Conservation (phyloP, 1,140 invertebrate genomes). For the Venustaconcha ellipsiformis region DNA sequence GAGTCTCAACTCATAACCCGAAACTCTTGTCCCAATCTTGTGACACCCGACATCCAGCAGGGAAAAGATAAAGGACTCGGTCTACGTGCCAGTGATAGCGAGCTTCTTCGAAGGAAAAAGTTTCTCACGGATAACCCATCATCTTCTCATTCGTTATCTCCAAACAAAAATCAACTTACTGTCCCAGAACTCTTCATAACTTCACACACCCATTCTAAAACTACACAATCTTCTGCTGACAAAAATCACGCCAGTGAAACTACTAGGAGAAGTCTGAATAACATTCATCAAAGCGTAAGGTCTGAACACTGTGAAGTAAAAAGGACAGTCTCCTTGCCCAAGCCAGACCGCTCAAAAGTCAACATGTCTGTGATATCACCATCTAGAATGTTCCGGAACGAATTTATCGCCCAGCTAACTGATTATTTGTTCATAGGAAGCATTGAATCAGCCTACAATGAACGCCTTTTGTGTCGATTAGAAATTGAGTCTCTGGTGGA, state of each 20-base stretch:
- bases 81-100: slow-evolving; percentile 7
- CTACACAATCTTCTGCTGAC: not conserved
- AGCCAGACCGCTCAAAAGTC: slow-evolving; percentile 2
- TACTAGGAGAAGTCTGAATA: slow-evolving; percentile 20
- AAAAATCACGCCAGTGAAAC: slow-evolving; percentile 3
- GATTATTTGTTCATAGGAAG: slow-evolving; percentile 59
- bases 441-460: slow-evolving; percentile 57
- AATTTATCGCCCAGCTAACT: slow-evolving; percentile 47
- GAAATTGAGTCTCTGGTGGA: slow-evolving; percentile 58
- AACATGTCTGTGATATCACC: slow-evolving; percentile 28
- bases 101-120: slow-evolving; percentile 6
- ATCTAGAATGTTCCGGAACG: slow-evolving; percentile 42
- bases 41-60: not conserved
- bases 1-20: slow-evolving; percentile 5
- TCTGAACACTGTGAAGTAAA: not conserved
- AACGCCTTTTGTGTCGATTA: slow-evolving; percentile 55
- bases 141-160: no score
- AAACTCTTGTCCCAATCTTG: slow-evolving; percentile 25
- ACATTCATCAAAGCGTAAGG: slow-evolving; percentile 19
- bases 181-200: slow-evolving; percentile 45
- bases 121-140: not conserved
- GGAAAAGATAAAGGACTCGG: not conserved
- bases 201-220: slow-evolving; percentile 41
- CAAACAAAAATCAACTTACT: slow-evolving; percentile 13
- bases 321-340: slow-evolving; percentile 6